These are phyloP conservation scores for Cinara cedri DNA, from an alignment of 2,888 invertebrate species.

Conservation along the genomic window DNA sequence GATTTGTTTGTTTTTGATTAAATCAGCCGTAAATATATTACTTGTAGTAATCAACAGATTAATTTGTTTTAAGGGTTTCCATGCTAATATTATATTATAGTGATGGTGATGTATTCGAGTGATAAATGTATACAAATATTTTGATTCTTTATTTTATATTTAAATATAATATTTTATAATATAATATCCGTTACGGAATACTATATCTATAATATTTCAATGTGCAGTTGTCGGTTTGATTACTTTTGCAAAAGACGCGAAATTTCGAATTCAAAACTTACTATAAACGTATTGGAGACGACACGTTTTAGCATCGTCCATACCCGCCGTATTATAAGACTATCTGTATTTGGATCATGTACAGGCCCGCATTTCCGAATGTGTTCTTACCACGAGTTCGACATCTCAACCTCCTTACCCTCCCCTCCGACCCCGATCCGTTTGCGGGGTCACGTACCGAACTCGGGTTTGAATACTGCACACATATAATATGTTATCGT, in stretches of 20 bases:
- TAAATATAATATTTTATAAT: too few relatives aligned
- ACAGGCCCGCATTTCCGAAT: conserved; percentile 14
- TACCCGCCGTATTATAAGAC: neutral
- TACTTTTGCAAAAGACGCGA: neutral
- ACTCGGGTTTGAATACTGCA: conserved; percentile 36
- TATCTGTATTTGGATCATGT: conserved; percentile 47
- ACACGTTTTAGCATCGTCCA: neutral
- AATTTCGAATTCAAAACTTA: conserved; percentile 21
- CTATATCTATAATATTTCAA: too few relatives aligned
- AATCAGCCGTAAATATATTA: too few relatives aligned
- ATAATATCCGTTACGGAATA: too few relatives aligned
- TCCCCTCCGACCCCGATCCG: too few relatives aligned
- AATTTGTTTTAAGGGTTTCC: too few relatives aligned
- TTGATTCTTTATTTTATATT: too few relatives aligned
- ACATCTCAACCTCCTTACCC: conserved; percentile 30
- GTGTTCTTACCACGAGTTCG: conserved; percentile 24
- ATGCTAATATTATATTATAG: too few relatives aligned
- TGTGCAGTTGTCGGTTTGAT: neutral
- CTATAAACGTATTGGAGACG: conserved; percentile 5
- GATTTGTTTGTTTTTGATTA: too few relatives aligned
- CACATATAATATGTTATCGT: conserved; percentile 44
- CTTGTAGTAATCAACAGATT: too few relatives aligned
- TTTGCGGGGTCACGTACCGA: conserved; percentile 41
- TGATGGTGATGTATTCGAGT: too few relatives aligned
- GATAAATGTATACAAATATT: too few relatives aligned